These are phyloP conservation scores for Galleria mellonella DNA, from an alignment of 1,140 invertebrate genomes.

Conservation along the genomic window DNA sequence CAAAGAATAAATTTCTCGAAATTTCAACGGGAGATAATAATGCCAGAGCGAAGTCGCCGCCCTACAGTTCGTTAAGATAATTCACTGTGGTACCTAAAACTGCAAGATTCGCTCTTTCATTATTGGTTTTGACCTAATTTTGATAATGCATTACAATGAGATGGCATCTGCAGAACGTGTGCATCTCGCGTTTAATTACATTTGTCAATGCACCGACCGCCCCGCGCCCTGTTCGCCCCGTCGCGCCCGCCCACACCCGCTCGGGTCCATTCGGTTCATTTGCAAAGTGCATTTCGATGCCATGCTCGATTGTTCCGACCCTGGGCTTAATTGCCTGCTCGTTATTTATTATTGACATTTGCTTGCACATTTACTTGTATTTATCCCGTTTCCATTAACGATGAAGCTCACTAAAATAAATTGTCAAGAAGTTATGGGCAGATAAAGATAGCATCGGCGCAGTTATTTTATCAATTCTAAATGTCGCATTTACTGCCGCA, in stretches of 20 bases:
- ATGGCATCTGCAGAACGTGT: slow-evolving; percentile 45
- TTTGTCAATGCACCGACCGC: slow-evolving; percentile 26
- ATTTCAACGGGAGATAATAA: too few species aligned
- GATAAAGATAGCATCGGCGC: too few species aligned
- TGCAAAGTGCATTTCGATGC: slow-evolving; percentile 74
- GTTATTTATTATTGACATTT: slow-evolving; percentile 65
- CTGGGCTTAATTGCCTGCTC: slow-evolving; percentile 61
- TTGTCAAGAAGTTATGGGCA: background rate
- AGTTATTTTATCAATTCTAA: too few species aligned
- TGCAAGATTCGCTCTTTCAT: background rate
- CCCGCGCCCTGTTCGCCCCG: slow-evolving; percentile 9
- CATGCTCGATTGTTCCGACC: slow-evolving; percentile 55
- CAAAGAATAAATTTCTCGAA: too few species aligned
- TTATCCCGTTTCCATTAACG: slow-evolving; percentile 36
- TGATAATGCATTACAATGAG: slow-evolving; percentile 3
- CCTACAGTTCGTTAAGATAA: too few species aligned
- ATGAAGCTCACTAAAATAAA: slow-evolving; percentile 18
- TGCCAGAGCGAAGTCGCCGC: too few species aligned
- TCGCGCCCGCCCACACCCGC: slow-evolving; percentile 12
- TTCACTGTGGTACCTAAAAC: too few species aligned
- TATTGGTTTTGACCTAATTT: slow-evolving; percentile 1
- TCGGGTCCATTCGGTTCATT: slow-evolving; percentile 56
- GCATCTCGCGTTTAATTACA: slow-evolving; percentile 64
- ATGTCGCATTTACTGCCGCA: background rate
- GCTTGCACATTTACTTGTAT: slow-evolving; percentile 33